These are phyloP conservation scores for Antennarius maculatus DNA, from an alignment of 2,797 vertebrate genomes.

Conservation along the genomic window DNA sequence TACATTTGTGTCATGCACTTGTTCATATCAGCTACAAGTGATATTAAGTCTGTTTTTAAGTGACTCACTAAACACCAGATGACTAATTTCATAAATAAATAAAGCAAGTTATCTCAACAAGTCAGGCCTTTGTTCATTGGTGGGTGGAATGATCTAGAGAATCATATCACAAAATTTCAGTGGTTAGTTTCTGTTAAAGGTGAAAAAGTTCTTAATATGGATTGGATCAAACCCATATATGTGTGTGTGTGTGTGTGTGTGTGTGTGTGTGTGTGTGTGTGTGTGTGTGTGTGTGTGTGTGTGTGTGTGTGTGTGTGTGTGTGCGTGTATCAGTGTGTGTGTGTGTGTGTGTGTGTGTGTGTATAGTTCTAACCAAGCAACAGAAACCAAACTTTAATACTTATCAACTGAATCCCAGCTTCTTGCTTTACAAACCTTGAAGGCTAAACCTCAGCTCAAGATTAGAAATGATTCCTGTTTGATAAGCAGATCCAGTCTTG, in stretches of 20 bases:
- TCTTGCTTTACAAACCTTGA: not conserved
- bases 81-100: not conserved
- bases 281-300: too few relatives aligned
- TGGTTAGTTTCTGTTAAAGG: not conserved
- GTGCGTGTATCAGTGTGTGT: too few relatives aligned
- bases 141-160: not conserved
- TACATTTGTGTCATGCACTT: too few relatives aligned
- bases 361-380: too few relatives aligned
- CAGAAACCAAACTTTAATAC: not conserved
- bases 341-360: too few relatives aligned
- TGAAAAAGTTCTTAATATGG: not conserved
- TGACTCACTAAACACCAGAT: not conserved
- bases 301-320: too few relatives aligned
- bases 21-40: not conserved
- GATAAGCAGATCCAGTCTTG: constrained; percentile 7
- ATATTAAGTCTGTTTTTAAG: not conserved
- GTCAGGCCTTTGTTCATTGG: not conserved
- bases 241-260: too few relatives aligned
- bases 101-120: not conserved
- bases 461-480: constrained; percentile 12
- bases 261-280: too few relatives aligned
- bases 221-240: too few relatives aligned
- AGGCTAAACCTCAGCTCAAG: constrained; percentile 5
- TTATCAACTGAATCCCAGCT: not conserved
- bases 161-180: not conserved